Base-by-base conservation (phyloP, 2,888 invertebrate genomes). In the Peribatodes rhomboidaria region DNA sequence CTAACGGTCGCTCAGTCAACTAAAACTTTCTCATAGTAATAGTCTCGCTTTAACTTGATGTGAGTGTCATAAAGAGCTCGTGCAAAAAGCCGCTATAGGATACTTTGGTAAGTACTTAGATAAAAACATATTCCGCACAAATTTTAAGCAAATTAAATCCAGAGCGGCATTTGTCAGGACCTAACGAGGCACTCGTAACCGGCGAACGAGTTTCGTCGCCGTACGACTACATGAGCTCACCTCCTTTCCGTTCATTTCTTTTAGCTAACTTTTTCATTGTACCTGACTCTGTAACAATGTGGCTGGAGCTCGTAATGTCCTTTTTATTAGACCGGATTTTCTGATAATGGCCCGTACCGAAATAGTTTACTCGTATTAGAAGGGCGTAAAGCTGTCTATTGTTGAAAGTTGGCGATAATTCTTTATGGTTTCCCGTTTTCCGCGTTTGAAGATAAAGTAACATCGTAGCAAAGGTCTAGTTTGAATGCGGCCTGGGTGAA, bases 261-360 rank as follows among this genome's bases (percentile, higher is more conserved):
- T 50, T 46, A 20, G 37, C 56, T 35, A 60, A 65, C 59, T 61
- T 65, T 64, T 65, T 57, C 61, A 52, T 57, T 61, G 65, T 60
- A 60, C 65, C 55, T 56, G 46, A 39, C 60, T 54, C 49, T 31
- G 42, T 41, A 56, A 65, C 56, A 65, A 65, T 56, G 52, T 57
- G 39, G 46, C 55, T 46, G 6, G 6, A 56, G 52, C 46, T 41
- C 56, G 56, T 61, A 61, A 65, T 56, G 56, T 57, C 56, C 33
- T 61, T 65, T 61, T 61, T 65, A 65, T 60, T 65, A 65, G 65
- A 56, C 56, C 22, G 52, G 56, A 52, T 65, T 61, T 46, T 56
- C 61, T 61, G 52, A 61, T 61, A 61, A 59, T 64, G 44, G 59
- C 59, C 18, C 18, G 42, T 42, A 55, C 54, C 49, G 55, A 41